phyloP scores from a whole-genome alignment of 1,140 invertebrate genomes.

The Dinoponera quadriceps region DNA sequence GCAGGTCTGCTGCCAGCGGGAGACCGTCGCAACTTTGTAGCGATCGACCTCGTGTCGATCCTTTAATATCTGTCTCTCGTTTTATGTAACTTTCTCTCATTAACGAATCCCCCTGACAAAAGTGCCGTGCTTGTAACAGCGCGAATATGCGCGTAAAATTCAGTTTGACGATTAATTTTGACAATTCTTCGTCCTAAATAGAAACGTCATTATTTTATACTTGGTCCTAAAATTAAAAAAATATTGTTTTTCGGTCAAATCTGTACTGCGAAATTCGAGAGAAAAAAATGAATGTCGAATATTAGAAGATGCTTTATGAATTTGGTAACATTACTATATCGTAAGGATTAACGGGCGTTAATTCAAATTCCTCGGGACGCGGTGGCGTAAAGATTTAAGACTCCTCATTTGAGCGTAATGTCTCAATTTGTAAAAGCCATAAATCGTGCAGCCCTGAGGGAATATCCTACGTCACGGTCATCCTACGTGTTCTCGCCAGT shows the following conservation, averaged over 20 bases:
- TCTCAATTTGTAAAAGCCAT: background rate
- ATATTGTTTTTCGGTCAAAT: background rate
- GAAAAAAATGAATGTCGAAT: too few relatives aligned
- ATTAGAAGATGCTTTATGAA: background rate
- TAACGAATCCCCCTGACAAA: background rate
- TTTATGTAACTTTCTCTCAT: background rate
- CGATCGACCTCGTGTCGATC: slow-evolving; percentile 1
- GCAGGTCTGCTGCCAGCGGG: slow-evolving; percentile 13
- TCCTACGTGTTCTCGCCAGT: background rate
- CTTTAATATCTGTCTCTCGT: background rate
- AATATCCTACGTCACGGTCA: background rate
- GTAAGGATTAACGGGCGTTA: background rate
- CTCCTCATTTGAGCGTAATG: background rate
- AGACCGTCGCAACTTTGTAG: slow-evolving; percentile 28
- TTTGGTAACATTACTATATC: background rate
- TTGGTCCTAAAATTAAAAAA: too few relatives aligned
- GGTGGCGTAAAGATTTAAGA: background rate
- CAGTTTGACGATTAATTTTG: background rate
- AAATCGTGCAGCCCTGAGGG: background rate
- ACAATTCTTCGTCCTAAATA: background rate
- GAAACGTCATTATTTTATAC: background rate
- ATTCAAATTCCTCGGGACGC: background rate
- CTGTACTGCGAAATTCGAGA: background rate
- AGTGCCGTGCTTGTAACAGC: background rate
- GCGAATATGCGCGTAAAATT: background rate